A percentile compares a stretch with the other conserved stretches of the same genome.
Evolutionary conservation across 2,797 vertebrate genomes (phyloP).

Genomic region (Distichodus sexfasciatus): DNA sequence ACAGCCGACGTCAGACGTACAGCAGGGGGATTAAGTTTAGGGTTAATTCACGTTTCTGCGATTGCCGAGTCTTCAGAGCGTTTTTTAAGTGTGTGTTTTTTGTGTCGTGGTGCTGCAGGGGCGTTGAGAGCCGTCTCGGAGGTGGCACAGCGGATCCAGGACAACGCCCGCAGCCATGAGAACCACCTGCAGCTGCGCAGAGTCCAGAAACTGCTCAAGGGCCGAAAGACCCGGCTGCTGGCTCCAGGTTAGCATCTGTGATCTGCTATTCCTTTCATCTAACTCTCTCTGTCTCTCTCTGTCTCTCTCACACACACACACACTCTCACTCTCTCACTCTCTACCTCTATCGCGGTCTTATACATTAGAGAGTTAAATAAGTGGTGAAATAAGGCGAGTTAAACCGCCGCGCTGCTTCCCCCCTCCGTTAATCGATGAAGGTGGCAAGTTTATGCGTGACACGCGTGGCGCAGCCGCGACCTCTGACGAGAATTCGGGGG

Average conservation of each 20-base stretch:
- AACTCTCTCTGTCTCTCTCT: constrained; percentile 52
- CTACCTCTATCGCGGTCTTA: constrained; percentile 41
- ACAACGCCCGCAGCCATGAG: constrained; percentile 74
- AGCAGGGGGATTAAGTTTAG: too few relatives aligned
- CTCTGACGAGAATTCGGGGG: constrained; percentile 25
- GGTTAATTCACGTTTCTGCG: constrained; percentile 1
- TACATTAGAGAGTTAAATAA: constrained; percentile 44
- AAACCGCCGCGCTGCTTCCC: constrained; percentile 55
- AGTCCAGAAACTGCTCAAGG: constrained; percentile 87
- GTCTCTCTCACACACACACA: background rate
- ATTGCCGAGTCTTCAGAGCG: constrained; percentile 11
- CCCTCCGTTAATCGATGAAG: constrained; percentile 61
- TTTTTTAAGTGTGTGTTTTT: constrained; percentile 5
- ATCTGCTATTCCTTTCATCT: constrained; percentile 88
- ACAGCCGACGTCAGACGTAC: too few relatives aligned
- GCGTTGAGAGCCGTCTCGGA: constrained; percentile 58
- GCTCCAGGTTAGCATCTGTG: constrained; percentile 87
- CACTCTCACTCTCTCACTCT: constrained; percentile 34
- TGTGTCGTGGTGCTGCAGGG: constrained; percentile 48
- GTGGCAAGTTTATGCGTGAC: constrained; percentile 46
- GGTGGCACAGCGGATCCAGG: constrained; percentile 71
- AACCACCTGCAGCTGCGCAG: constrained; percentile 85
- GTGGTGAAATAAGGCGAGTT: constrained; percentile 39
- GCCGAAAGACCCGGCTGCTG: constrained; percentile 82
- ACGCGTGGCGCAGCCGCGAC: constrained; percentile 6